phyloP scores from a whole-genome alignment of 2,113 vertebrate species.

The Ptilorrhoa leucosticta region DNA sequence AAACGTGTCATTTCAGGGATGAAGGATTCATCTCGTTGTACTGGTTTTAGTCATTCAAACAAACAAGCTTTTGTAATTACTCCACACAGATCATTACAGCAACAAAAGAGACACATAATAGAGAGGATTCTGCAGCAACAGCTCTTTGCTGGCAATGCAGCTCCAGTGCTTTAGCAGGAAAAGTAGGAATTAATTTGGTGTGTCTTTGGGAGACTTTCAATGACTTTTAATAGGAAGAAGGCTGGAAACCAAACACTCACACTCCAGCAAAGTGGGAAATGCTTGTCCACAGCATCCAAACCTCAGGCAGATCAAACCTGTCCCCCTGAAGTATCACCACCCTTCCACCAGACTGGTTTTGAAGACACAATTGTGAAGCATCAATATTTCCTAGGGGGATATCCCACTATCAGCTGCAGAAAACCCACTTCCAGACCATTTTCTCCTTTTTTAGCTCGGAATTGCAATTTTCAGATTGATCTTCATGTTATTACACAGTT shows the following conservation, averaged over 20 bases:
- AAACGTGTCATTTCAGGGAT: neutral
- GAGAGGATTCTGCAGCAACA: conserved; percentile 20
- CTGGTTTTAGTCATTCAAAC: conserved; percentile 13
- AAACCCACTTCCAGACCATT: neutral
- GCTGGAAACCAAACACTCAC: neutral
- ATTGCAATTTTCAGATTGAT: neutral
- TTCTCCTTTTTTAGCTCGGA: neutral
- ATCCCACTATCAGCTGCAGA: neutral
- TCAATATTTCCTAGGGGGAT: neutral
- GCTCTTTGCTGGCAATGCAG: neutral
- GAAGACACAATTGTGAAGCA: neutral
- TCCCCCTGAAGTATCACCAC: neutral
- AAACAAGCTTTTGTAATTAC: conserved; percentile 54
- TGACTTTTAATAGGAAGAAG: neutral
- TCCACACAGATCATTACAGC: conserved; percentile 1
- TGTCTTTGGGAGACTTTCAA: neutral
- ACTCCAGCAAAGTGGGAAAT: neutral
- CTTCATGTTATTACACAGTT: neutral
- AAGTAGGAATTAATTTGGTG: neutral
- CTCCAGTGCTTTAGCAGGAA: neutral
- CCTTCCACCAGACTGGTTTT: neutral
- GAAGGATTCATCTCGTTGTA: neutral
- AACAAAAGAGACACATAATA: conserved; percentile 22
- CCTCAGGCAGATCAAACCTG: neutral
- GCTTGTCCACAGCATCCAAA: neutral